Base-by-base conservation (phyloP, 64 coral and sea anemone species). In the Montipora capricornis region DNA sequence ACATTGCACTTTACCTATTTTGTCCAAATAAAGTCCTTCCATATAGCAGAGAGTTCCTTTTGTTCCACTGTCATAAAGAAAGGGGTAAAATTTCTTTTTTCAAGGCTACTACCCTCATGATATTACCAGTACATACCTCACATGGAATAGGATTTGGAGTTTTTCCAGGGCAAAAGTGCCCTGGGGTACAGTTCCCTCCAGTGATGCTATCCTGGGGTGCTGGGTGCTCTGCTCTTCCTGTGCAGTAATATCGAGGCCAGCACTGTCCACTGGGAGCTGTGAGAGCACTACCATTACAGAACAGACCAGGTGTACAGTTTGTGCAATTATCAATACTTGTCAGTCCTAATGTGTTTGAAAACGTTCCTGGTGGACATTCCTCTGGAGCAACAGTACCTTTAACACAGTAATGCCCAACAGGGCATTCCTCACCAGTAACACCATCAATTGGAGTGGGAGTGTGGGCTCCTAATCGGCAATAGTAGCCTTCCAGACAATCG, bases 101-200 rank as follows among this genome's bases (percentile, higher is more conserved):
- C 61, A 14, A 14, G 9, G 8, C 2, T 64, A 14, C 14, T 16
- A 14, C 61, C 4, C 1, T 64, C 14, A 14, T 64, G 4, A 64
- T 64, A 14, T 11, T 64, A 64, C 9, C 14, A 6, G 8, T 6
- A 87, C 89, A 75, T 94, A 99, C 98, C 92, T 90, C 81, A 90
- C 98, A 99, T 14, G 98, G 98, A 7, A 99, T 91, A 37, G 98
- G 98, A 81, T 90, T 47, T 11, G 98, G 92, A 82, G 98, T 96
- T 58, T 84, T 81, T 58, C 85, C 86, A 19, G 98, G 98, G 59
- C 98, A 99, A 74, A 89, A 99, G 81, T 99, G 98, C 58, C 98
- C 98, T 17, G 98, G 92, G 80, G 95, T 99, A 76, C 98, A 99
- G 44, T 92, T 94, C 20, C 98, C 98, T 66, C 98, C 98, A 68